Evolutionary conservation across 2,113 vertebrate species (phyloP).

Genomic region (Rostratula benghalensis): DNA sequence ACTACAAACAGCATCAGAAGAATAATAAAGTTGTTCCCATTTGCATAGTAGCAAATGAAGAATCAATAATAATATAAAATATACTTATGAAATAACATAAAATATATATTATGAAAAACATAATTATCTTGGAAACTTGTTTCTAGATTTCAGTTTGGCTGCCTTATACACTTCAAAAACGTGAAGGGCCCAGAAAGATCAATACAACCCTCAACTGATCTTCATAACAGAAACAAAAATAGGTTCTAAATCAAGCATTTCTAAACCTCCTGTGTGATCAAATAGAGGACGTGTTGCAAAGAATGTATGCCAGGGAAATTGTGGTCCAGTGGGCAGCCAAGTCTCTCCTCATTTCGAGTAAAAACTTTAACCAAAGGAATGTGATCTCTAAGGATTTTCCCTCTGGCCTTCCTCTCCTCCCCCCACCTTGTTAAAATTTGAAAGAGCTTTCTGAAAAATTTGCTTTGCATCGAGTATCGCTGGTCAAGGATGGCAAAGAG

Average conservation of each 20-base stretch:
- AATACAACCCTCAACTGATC: not conserved
- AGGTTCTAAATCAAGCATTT: not conserved
- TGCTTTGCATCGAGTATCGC: not conserved
- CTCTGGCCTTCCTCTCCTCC: not conserved
- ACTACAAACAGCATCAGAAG: not conserved
- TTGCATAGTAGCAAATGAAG: not conserved
- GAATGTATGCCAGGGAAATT: not conserved
- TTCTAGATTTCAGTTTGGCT: not conserved
- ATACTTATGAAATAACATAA: not conserved
- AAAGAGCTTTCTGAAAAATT: not conserved
- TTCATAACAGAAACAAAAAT: not conserved
- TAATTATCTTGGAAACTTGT: too few relatives aligned
- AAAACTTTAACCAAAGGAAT: not conserved
- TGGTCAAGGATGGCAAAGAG: not conserved
- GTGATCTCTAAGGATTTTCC: not conserved
- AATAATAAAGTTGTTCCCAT: not conserved
- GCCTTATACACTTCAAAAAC: not conserved
- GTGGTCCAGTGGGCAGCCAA: not conserved
- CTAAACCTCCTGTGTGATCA: not conserved
- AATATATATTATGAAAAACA: not conserved
- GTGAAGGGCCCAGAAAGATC: not conserved
- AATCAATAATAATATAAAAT: too few relatives aligned
- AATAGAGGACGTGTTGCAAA: not conserved
- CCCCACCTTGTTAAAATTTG: not conserved
- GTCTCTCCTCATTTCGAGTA: not conserved